Conservation (phyloP, 64 coral and sea anemone species). For the Pocillopora verrucosa region DNA sequence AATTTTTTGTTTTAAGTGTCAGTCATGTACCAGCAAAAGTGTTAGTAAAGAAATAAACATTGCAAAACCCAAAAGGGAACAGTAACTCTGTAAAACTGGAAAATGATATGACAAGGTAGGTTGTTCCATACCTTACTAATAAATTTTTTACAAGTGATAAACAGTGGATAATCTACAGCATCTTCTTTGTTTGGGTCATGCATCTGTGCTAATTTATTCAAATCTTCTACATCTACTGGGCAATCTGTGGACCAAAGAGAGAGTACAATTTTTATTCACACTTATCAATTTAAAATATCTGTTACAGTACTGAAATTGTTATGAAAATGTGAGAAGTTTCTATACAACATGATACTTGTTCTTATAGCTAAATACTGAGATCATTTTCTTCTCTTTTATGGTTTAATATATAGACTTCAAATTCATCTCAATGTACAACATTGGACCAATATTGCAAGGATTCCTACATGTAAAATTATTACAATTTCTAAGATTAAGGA, state of each 20-base stretch:
- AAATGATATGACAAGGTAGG: neutral
- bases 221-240: conserved; percentile 80
- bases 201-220: conserved; percentile 68
- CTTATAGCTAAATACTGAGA: no score
- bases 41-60: no score
- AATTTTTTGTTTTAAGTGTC: no score
- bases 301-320: no score
- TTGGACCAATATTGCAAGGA: no score
- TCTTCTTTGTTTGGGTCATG: conserved; percentile 89
- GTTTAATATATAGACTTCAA: no score
- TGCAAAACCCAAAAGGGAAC: no score
- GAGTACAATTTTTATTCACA: neutral
- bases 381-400: no score
- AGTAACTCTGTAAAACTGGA: neutral
- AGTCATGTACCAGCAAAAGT: no score
- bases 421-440: no score
- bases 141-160: conserved; percentile 94
- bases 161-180: conserved; percentile 83
- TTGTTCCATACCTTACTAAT: conserved; percentile 72
- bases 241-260: conserved; percentile 60
- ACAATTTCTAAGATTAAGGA: neutral
- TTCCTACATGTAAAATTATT: neutral
- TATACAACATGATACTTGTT: no score
- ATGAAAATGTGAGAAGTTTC: no score
- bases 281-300: neutral